Evolutionary conservation across 2,797 vertebrate genomes (phyloP).

Genomic region (Valencia hispanica): DNA sequence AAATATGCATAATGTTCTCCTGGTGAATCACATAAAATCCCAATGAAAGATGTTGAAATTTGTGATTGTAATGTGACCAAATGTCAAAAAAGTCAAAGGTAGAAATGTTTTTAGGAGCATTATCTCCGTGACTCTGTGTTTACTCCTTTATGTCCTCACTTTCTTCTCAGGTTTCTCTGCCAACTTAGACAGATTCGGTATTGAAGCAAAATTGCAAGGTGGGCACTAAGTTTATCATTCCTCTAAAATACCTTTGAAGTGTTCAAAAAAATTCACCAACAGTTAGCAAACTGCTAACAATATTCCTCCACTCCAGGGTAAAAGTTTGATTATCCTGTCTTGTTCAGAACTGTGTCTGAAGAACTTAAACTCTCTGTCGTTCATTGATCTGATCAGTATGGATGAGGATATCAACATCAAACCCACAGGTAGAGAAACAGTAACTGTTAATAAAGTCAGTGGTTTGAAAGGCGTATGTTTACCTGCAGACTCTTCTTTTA

Average conservation of each 20-base stretch:
- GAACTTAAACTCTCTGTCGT: slow-evolving; percentile 93
- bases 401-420: slow-evolving; percentile 93
- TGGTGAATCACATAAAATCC: neutral
- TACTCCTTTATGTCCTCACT: neutral
- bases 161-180: slow-evolving; percentile 85
- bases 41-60: neutral
- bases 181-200: slow-evolving; percentile 88
- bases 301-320: neutral
- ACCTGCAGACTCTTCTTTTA: neutral
- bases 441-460: neutral
- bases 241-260: neutral
- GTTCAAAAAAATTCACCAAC: neutral
- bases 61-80: neutral
- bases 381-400: slow-evolving; percentile 90
- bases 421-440: slow-evolving; percentile 85
- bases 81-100: neutral
- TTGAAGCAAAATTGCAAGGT: slow-evolving; percentile 97
- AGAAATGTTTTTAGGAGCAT: too few species aligned
- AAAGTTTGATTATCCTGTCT: neutral
- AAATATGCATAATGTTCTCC: too few species aligned
- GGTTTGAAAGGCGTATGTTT: neutral
- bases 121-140: neutral
- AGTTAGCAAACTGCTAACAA: neutral
- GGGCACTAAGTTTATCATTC: slow-evolving; percentile 21
- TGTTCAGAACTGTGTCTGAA: slow-evolving; percentile 92